Percentiles rank a stretch among this genome's conserved stretches.
These are phyloP conservation scores for Tetrax tetrax DNA, from an alignment of 2,113 vertebrate species.

Conservation along the genomic window DNA sequence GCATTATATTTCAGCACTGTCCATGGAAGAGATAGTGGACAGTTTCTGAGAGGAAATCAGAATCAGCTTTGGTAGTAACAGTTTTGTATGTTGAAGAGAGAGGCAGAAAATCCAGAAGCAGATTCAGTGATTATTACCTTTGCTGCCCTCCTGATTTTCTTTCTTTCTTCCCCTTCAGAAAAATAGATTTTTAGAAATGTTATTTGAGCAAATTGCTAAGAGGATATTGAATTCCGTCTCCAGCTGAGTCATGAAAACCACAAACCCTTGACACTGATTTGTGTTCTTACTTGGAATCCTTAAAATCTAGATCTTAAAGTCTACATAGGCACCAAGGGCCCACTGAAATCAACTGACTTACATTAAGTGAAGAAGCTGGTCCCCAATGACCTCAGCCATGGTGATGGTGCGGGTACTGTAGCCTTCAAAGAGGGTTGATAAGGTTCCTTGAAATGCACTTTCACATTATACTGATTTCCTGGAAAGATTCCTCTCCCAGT, in stretches of 20 bases:
- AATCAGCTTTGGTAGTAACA: not conserved
- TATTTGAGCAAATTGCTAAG: not conserved
- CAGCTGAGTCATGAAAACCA: not conserved
- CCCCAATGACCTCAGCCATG: not conserved
- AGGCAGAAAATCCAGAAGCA: not conserved
- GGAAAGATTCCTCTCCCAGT: not conserved
- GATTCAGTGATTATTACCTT: not conserved
- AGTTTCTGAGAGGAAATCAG: not conserved
- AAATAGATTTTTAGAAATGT: not conserved
- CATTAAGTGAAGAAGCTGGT: not conserved
- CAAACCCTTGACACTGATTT: not conserved
- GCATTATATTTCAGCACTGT: not conserved
- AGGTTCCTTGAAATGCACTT: not conserved
- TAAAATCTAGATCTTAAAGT: not conserved
- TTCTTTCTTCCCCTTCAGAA: not conserved
- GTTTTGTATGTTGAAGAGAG: not conserved
- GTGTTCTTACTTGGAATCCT: not conserved
- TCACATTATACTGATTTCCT: not conserved
- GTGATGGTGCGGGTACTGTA: not conserved
- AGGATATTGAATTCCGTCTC: not conserved
- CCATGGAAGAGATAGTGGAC: not conserved
- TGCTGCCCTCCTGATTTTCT: not conserved
- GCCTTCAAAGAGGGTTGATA: not conserved
- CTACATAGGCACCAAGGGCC: not conserved
- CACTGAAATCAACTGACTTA: not conserved